Conservation (phyloP, 2,113 vertebrate genomes). For the Brienomyrus longianalis region DNA sequence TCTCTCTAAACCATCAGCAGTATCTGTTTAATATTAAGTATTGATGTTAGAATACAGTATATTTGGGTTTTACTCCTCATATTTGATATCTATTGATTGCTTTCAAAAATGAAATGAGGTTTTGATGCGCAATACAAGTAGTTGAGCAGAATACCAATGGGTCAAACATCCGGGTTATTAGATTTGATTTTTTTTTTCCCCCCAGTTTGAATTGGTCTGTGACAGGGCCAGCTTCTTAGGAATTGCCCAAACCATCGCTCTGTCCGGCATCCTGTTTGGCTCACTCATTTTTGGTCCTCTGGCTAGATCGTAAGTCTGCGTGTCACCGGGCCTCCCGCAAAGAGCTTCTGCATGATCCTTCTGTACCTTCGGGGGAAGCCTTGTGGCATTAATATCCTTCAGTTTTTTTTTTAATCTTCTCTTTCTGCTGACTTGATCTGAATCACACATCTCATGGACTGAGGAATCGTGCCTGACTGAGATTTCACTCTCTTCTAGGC, state of each 20-base stretch:
- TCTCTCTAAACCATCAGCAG: neutral
- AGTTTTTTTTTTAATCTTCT: neutral
- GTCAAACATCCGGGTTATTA: neutral
- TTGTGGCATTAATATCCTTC: neutral
- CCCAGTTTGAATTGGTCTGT: constrained; percentile 56
- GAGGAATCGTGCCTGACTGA: neutral
- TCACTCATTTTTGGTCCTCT: constrained; percentile 53
- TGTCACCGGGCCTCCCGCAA: neutral
- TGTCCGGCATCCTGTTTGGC: constrained; percentile 47
- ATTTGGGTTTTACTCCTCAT: neutral
- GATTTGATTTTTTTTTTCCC: neutral
- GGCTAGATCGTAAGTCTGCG: constrained; percentile 47
- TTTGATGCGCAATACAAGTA: neutral
- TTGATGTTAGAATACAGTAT: neutral
- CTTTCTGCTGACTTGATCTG: neutral
- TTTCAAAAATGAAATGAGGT: neutral
- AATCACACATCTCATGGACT: neutral
- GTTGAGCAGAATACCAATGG: neutral
- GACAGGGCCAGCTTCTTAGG: constrained; percentile 33
- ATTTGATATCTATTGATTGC: neutral
- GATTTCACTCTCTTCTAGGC: constrained; percentile 30
- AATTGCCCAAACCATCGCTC: constrained; percentile 41
- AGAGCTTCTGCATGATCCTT: neutral
- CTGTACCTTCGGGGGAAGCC: neutral
- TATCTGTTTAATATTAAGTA: neutral